These are phyloP conservation scores for Mustelus asterias DNA, from an alignment of 2,113 vertebrate genomes.

Conservation along the genomic window DNA sequence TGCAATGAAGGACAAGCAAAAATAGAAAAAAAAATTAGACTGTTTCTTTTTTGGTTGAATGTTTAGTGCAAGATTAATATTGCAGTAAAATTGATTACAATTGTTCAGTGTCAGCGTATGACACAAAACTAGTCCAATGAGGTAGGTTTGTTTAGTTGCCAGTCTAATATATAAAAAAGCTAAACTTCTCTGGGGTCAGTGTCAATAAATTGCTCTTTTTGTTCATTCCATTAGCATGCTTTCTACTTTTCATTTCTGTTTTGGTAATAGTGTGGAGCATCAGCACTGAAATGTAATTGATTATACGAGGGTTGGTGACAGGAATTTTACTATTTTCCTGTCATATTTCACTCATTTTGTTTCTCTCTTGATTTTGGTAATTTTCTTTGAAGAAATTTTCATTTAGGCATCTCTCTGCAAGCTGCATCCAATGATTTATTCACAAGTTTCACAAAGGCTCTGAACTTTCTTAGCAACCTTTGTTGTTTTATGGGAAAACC, in stretches of 20 bases:
- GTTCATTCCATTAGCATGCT: neutral
- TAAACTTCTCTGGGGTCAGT: neutral
- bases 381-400: neutral
- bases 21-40: neutral
- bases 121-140: neutral
- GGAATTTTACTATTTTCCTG: neutral
- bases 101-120: neutral
- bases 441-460: neutral
- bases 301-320: neutral
- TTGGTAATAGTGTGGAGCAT: neutral
- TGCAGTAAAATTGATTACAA: neutral
- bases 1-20: neutral
- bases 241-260: neutral
- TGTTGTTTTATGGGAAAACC: neutral
- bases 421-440: neutral
- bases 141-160: neutral
- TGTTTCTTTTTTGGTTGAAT: neutral
- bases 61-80: neutral
- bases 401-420: neutral
- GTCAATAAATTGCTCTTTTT: neutral
- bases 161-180: neutral
- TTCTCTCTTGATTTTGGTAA: neutral
- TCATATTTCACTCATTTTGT: neutral
- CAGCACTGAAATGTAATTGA: neutral
- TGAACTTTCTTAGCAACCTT: neutral